Evolutionary conservation across 1,140 invertebrate genomes (phyloP).

Genomic region (Venturia canescens): DNA sequence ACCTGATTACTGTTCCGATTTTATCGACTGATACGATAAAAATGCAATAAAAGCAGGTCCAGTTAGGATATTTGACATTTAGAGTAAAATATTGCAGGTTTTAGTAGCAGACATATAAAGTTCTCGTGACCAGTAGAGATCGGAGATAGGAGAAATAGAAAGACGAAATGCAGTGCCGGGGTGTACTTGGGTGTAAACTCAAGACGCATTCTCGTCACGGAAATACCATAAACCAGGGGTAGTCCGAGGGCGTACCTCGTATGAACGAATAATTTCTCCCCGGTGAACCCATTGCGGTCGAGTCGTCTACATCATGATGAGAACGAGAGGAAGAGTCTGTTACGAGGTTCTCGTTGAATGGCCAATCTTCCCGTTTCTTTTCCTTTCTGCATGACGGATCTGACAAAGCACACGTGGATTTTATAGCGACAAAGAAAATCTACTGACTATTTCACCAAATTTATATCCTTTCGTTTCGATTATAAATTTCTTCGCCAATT

Average conservation of each 20-base stretch:
- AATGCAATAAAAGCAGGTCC: background rate
- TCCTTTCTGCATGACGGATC: background rate
- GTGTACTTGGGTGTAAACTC: conserved; percentile 10
- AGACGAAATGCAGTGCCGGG: conserved; percentile 25
- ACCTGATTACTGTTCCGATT: background rate
- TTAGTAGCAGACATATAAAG: conserved; percentile 2
- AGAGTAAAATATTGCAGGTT: conserved; percentile 10
- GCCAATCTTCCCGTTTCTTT: background rate
- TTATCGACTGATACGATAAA: background rate
- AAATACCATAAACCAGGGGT: conserved; percentile 57
- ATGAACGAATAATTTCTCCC: conserved; percentile 41
- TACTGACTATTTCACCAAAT: too few species aligned
- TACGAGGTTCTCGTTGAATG: background rate
- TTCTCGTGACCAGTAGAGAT: conserved; percentile 7
- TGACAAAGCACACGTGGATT: background rate
- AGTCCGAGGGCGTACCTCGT: conserved; percentile 36
- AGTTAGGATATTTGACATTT: background rate
- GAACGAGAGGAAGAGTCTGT: conserved; percentile 31
- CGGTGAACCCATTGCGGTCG: conserved; percentile 21
- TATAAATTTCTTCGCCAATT: too few species aligned
- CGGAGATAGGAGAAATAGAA: conserved; percentile 34
- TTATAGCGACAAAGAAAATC: background rate
- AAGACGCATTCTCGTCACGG: conserved; percentile 56
- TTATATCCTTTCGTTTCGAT: too few species aligned
- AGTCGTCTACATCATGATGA: conserved; percentile 38